These are phyloP conservation scores for Catocala nupta DNA, from an alignment of 2,888 invertebrate genomes.

Conservation along the genomic window DNA sequence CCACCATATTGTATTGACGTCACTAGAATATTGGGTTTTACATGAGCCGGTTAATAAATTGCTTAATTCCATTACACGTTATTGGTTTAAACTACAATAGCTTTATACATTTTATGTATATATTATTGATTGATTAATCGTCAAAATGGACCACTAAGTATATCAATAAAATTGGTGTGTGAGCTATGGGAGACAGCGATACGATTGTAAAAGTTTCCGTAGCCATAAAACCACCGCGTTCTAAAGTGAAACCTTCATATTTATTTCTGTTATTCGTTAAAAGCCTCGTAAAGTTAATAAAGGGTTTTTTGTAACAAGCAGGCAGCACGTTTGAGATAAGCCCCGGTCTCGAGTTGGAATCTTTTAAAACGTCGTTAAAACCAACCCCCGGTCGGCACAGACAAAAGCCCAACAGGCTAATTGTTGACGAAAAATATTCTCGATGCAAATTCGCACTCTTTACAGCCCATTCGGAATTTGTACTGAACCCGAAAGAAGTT, in stretches of 20 bases:
- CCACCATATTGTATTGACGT: not conserved
- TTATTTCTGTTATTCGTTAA: constrained; percentile 86
- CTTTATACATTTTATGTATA: too few species aligned
- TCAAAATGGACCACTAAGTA: constrained; percentile 9
- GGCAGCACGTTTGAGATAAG: constrained; percentile 82
- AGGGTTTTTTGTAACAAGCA: constrained; percentile 83
- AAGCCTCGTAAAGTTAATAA: constrained; percentile 85
- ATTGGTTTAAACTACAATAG: not conserved
- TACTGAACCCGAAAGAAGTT: constrained; percentile 80
- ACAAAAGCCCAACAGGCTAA: constrained; percentile 83
- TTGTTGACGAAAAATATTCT: constrained; percentile 86
- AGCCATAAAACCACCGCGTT: constrained; percentile 71
- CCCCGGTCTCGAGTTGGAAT: constrained; percentile 79
- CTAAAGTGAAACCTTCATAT: constrained; percentile 78
- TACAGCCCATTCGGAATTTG: constrained; percentile 85
- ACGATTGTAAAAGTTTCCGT: constrained; percentile 72
- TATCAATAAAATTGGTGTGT: constrained; percentile 45
- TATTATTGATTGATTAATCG: not conserved
- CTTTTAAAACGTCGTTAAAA: constrained; percentile 87
- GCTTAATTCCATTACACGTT: not conserved
- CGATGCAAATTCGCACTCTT: constrained; percentile 86
- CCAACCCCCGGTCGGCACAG: constrained; percentile 78
- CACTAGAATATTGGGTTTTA: not conserved
- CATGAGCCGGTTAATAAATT: not conserved
- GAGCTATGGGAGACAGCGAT: constrained; percentile 46